Evolutionary conservation across 2,797 vertebrate species (phyloP).

Genomic region (Chaetophractus vellerosus): DNA sequence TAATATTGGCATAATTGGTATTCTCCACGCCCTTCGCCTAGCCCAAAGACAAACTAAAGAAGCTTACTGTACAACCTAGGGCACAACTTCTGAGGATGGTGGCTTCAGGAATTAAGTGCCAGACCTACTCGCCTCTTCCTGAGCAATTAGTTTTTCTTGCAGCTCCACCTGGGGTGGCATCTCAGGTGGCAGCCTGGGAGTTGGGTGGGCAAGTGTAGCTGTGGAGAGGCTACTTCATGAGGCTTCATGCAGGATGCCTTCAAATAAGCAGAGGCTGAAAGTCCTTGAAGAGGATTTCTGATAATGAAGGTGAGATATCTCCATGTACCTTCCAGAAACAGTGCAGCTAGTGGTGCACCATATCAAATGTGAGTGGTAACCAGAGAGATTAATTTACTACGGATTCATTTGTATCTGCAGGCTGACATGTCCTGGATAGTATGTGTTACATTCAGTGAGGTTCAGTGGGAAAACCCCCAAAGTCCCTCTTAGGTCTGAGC

Average conservation of each 20-base stretch:
- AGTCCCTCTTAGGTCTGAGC: not conserved
- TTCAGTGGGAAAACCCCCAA: not conserved
- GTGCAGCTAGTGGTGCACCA: not conserved
- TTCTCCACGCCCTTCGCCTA: not conserved
- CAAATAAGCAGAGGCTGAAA: not conserved
- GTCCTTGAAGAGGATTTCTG: not conserved
- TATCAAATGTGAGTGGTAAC: not conserved
- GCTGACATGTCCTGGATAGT: not conserved
- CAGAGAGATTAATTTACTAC: not conserved
- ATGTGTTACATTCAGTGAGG: not conserved
- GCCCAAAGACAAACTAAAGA: conserved; percentile 34
- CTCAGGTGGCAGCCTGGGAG: not conserved
- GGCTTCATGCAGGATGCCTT: not conserved
- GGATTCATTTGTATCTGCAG: not conserved
- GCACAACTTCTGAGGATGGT: not conserved
- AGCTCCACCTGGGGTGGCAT: not conserved
- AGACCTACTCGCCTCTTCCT: not conserved
- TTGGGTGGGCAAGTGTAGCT: not conserved
- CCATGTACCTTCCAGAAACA: not conserved
- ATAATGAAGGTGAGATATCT: not conserved
- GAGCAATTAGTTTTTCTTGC: not conserved
- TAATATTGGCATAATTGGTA: not conserved
- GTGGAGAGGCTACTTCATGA: not conserved
- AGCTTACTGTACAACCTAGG: not conserved
- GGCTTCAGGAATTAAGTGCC: not conserved